These are phyloP conservation scores for Laterallus jamaicensis DNA, from an alignment of 2,113 vertebrate species.

Conservation along the genomic window DNA sequence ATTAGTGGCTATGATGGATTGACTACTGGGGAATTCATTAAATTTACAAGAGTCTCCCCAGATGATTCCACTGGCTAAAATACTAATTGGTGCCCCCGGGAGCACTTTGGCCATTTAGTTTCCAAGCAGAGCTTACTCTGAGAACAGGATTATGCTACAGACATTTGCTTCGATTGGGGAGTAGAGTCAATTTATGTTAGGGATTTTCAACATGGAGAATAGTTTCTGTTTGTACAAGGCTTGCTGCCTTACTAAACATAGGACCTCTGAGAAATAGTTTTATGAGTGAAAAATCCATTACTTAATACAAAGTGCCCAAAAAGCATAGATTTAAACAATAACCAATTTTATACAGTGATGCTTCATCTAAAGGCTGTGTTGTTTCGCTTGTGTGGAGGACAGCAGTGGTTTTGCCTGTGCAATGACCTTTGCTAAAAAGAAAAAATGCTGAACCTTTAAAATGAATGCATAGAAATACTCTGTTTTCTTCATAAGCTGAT, in stretches of 20 bases:
- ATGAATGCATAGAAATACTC: not conserved
- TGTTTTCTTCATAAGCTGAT: not conserved
- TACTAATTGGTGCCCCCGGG: slow-evolving; percentile 50
- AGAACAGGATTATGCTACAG: slow-evolving; percentile 13
- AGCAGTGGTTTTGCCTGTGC: not conserved
- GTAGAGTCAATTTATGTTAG: not conserved
- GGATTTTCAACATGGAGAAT: not conserved
- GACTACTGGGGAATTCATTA: slow-evolving; percentile 43
- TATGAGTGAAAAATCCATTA: not conserved
- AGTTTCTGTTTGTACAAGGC: not conserved
- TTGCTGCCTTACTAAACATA: not conserved
- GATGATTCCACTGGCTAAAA: slow-evolving; percentile 36
- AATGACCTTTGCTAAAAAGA: not conserved
- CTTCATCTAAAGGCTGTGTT: not conserved
- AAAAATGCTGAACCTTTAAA: not conserved
- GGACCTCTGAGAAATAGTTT: not conserved
- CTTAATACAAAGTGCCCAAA: not conserved
- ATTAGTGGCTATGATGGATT: slow-evolving; percentile 40
- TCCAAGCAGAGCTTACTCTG: slow-evolving; percentile 20
- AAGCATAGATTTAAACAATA: not conserved
- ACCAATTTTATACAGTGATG: not conserved
- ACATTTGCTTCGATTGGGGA: slow-evolving; percentile 2
- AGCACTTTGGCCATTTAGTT: slow-evolving; percentile 41
- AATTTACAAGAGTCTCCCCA: slow-evolving; percentile 34
- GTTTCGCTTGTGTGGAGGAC: not conserved